Percentiles rank a stretch among this genome's conserved stretches.
Conservation (phyloP, 1,140 invertebrate species). For the Euura lappo region DNA sequence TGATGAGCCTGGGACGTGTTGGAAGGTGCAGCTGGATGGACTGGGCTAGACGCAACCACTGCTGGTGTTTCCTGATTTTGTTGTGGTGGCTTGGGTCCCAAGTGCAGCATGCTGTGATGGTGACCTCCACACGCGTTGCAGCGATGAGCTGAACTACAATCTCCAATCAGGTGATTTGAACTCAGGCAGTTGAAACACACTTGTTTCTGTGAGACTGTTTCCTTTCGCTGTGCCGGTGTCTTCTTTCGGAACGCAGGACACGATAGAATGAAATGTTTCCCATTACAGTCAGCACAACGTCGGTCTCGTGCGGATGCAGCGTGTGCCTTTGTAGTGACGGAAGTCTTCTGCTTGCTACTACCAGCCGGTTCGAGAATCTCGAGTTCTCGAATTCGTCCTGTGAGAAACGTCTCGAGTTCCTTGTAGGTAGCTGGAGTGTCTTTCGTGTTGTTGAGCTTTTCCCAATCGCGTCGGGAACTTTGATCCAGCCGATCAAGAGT, state of each 20-base stretch:
- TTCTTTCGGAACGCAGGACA: conserved; percentile 21
- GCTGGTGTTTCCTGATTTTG: too few relatives aligned
- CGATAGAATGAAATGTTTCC: conserved; percentile 20
- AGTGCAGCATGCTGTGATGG: conserved; percentile 21
- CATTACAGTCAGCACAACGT: not conserved
- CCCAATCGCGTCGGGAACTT: conserved; percentile 27
- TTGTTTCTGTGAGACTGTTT: conserved; percentile 16
- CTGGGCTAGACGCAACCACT: not conserved
- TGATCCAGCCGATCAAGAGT: conserved; percentile 27
- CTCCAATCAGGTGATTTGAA: conserved; percentile 24
- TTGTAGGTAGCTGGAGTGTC: too few relatives aligned
- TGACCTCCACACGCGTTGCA: conserved; percentile 16
- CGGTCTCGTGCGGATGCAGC: conserved; percentile 9
- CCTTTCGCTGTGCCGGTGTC: conserved; percentile 20
- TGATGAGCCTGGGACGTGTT: not conserved
- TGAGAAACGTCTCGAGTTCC: too few relatives aligned
- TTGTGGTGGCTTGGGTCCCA: too few relatives aligned
- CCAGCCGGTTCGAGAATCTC: too few relatives aligned
- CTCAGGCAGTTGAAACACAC: conserved; percentile 26
- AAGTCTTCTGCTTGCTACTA: too few relatives aligned
- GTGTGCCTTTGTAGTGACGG: too few relatives aligned
- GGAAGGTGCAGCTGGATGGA: not conserved
- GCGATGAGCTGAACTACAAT: conserved; percentile 23
- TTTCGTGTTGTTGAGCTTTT: too few relatives aligned
- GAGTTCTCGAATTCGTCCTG: too few relatives aligned